Evolutionary conservation across 2,113 vertebrate genomes (phyloP).

Genomic region (Nansenia antarctica): DNA sequence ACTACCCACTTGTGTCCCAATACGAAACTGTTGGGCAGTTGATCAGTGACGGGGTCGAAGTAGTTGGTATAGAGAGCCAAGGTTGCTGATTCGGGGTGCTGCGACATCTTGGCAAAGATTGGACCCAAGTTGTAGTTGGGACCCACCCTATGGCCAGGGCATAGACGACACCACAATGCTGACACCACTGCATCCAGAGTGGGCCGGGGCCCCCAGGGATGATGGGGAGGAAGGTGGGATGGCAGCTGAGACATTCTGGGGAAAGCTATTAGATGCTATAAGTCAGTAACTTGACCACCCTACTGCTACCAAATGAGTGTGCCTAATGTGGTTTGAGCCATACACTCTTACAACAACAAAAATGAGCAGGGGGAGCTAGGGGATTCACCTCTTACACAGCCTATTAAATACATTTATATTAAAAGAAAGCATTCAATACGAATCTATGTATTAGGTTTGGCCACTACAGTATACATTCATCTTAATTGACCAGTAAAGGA

Average conservation of each 20-base stretch:
- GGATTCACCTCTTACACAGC: too few relatives aligned
- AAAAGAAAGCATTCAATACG: too few relatives aligned
- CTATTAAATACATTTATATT: too few relatives aligned
- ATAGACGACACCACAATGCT: constrained; percentile 29
- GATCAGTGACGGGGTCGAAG: constrained; percentile 45
- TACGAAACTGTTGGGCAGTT: constrained; percentile 1
- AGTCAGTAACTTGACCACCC: too few relatives aligned
- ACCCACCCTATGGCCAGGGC: background rate
- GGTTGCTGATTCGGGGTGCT: background rate
- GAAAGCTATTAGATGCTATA: too few relatives aligned
- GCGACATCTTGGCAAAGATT: constrained; percentile 17
- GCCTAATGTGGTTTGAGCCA: too few relatives aligned
- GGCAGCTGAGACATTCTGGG: background rate
- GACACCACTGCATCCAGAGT: constrained; percentile 29
- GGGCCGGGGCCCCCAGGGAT: background rate
- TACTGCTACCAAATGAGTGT: too few relatives aligned
- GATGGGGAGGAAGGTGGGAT: constrained; percentile 19
- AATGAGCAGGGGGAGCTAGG: too few relatives aligned
- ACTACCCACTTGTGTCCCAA: constrained; percentile 19
- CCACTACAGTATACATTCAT: too few relatives aligned
- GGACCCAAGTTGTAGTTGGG: constrained; percentile 17
- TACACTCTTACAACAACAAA: too few relatives aligned
- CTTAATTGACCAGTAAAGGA: too few relatives aligned
- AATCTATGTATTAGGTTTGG: too few relatives aligned
- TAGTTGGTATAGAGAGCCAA: constrained; percentile 36